Evolutionary conservation across 1,140 invertebrate genomes (phyloP).

Genomic region (Hyposmocoma kahamanoa): DNA sequence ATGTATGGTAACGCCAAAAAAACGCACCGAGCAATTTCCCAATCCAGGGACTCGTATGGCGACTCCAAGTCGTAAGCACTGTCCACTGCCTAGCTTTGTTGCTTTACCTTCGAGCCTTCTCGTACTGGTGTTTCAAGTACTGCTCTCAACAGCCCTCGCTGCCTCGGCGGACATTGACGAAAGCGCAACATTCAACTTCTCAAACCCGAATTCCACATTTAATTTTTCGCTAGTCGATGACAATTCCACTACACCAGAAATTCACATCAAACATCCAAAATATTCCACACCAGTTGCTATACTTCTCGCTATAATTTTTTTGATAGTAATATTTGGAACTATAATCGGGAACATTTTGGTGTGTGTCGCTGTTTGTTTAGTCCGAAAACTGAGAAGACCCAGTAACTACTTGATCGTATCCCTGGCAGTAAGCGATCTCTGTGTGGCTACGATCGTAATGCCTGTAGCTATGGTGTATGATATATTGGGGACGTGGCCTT

Average conservation of each 20-base stretch:
- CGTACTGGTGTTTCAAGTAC: slow-evolving; percentile 54
- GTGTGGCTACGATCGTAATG: slow-evolving; percentile 88
- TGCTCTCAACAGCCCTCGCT: slow-evolving; percentile 29
- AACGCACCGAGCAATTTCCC: slow-evolving; percentile 47
- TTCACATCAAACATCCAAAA: slow-evolving; percentile 58
- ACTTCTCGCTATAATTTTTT: slow-evolving; percentile 80
- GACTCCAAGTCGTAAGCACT: slow-evolving; percentile 60
- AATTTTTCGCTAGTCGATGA: slow-evolving; percentile 55
- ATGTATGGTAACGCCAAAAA: slow-evolving; percentile 59
- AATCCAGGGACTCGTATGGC: slow-evolving; percentile 65
- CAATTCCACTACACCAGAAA: slow-evolving; percentile 36
- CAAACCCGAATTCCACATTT: slow-evolving; percentile 30
- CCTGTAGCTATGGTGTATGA: slow-evolving; percentile 89
- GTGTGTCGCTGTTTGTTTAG: slow-evolving; percentile 90
- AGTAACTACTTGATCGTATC: slow-evolving; percentile 94
- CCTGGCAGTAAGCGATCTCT: slow-evolving; percentile 91
- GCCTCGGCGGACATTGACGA: slow-evolving; percentile 45
- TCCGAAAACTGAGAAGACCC: slow-evolving; percentile 87
- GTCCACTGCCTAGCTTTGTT: slow-evolving; percentile 68
- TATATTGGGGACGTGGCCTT: slow-evolving; percentile 88
- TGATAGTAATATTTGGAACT: slow-evolving; percentile 85
- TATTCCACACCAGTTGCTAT: slow-evolving; percentile 74
- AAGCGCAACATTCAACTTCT: no score
- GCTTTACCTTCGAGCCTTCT: slow-evolving; percentile 71
- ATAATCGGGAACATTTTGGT: slow-evolving; percentile 93